phyloP scores from a whole-genome alignment of 2,888 invertebrate genomes.

The Beris morrisii region DNA sequence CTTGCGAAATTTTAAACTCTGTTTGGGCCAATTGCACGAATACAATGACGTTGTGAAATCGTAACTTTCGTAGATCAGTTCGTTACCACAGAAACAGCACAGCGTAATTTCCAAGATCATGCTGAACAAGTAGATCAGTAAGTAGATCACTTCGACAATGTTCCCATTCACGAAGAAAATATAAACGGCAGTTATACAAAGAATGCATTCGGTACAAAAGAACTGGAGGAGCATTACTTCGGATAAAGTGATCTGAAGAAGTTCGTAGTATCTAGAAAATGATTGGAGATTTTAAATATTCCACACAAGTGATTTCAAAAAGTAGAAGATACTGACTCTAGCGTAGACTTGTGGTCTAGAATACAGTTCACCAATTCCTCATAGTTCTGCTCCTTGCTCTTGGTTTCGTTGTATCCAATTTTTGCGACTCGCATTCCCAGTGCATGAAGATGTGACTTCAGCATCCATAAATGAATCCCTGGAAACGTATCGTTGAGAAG shows the following conservation, averaged over 20 bases:
- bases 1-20: slow-evolving; percentile 54
- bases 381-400: slow-evolving; percentile 14
- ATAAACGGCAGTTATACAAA: slow-evolving; percentile 34
- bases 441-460: slow-evolving; percentile 19
- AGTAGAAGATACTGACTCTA: slow-evolving; percentile 13
- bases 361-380: slow-evolving; percentile 27
- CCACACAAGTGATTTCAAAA: neutral
- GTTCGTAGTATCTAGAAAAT: slow-evolving; percentile 55
- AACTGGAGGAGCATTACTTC: slow-evolving; percentile 61
- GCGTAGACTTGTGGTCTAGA: slow-evolving; percentile 11
- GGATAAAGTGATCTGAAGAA: slow-evolving; percentile 59
- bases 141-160: neutral
- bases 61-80: slow-evolving; percentile 59
- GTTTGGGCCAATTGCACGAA: slow-evolving; percentile 61
- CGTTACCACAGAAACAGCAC: slow-evolving; percentile 61
- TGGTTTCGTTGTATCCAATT: slow-evolving; percentile 14
- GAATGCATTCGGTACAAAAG: slow-evolving; percentile 55
- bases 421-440: slow-evolving; percentile 7
- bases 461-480: slow-evolving; percentile 12
- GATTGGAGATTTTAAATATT: neutral
- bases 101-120: slow-evolving; percentile 60
- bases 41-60: slow-evolving; percentile 59
- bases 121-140: slow-evolving; percentile 50
- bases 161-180: slow-evolving; percentile 41
- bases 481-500: slow-evolving; percentile 21